phyloP scores from a whole-genome alignment of 30 jellyfish, hydroid and myxozoan genomes.

The Turritopsis dohrnii region DNA sequence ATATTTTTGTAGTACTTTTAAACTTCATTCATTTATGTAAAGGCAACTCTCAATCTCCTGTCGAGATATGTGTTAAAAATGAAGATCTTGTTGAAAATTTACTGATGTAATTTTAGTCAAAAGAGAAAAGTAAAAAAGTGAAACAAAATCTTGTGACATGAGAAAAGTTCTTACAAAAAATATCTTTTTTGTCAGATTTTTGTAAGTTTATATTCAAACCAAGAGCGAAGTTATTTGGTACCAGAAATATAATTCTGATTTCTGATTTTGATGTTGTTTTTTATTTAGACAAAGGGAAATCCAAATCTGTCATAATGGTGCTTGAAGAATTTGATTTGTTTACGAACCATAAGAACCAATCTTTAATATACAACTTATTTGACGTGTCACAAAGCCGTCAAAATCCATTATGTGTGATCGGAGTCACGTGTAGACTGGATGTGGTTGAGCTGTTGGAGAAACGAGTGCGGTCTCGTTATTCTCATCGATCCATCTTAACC shows the following conservation, averaged over 20 bases:
- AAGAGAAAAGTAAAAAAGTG: no score
- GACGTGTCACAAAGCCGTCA: constrained; percentile 78
- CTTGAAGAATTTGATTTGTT: constrained; percentile 90
- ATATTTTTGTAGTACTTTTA: background rate
- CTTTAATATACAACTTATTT: constrained; percentile 77
- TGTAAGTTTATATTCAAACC: no score
- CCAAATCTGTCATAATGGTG: constrained; percentile 70
- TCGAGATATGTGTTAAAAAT: no score
- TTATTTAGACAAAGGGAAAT: constrained; percentile 52
- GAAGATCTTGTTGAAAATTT: no score
- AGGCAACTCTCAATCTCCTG: no score
- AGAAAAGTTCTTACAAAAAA: no score
- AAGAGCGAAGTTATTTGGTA: no score
- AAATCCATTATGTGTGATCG: constrained; percentile 80
- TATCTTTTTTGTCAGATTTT: no score
- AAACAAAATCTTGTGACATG: no score
- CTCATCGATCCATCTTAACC: constrained; percentile 87
- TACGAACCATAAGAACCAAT: constrained; percentile 86
- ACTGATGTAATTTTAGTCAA: no score
- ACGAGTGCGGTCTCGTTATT: constrained; percentile 88
- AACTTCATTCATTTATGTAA: background rate
- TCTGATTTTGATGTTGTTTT: no score
- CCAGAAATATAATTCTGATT: no score
- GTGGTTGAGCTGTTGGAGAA: constrained; percentile 90
- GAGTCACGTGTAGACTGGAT: constrained; percentile 94